Evolutionary conservation across 2,888 invertebrate species (phyloP), one percentile per base, ranked within the genome.

Genomic region (Andrena dorsata): DNA sequence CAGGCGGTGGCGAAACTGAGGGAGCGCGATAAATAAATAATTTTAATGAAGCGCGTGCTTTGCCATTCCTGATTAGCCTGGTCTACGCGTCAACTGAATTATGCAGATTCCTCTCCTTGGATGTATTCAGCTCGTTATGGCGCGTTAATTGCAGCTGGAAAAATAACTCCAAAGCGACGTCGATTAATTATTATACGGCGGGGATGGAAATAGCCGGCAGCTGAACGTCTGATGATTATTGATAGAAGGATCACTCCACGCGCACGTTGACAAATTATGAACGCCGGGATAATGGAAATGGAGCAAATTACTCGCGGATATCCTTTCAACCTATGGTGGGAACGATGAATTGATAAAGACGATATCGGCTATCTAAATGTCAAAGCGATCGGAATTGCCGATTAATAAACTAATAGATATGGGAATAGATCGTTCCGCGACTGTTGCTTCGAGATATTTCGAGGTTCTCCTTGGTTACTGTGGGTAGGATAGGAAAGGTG

Each of bases 11-110:
- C 26, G 75, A 74, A 80, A 69, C 70, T 49, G 8, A 41, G 66
- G 65, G 64, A 28, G 7, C 64, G 26, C 61, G 28, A 13, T 86
- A 76, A 86, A 86, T 86, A 86, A 86, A 86, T 84, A 66, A 86
- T 86, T 76, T 86, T 80, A 49, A 86, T 70, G 81, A 75, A 73
- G 69, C 74, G 23, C 63, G 71, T 35, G 76, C 86, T 80, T 74
- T 64, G 66, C 76, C 58, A 82, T 76, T 61, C 66, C 71, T 77
- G 74, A 85, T 83, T 83, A 80, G 61, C 77, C 68, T 41, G 65
- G 76, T 76, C 77, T 73, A 72, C 73, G 78, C 71, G 75, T 65
- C 71, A 51, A 56, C 56, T 74, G 60, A 86, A 86, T 86, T 79
- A 83, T 65, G 23, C 35, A 68, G n/a, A 23, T 47, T 20, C 56